Evolutionary conservation across 2,797 vertebrate genomes (phyloP).

Genomic region (Carcharodon carcharias): DNA sequence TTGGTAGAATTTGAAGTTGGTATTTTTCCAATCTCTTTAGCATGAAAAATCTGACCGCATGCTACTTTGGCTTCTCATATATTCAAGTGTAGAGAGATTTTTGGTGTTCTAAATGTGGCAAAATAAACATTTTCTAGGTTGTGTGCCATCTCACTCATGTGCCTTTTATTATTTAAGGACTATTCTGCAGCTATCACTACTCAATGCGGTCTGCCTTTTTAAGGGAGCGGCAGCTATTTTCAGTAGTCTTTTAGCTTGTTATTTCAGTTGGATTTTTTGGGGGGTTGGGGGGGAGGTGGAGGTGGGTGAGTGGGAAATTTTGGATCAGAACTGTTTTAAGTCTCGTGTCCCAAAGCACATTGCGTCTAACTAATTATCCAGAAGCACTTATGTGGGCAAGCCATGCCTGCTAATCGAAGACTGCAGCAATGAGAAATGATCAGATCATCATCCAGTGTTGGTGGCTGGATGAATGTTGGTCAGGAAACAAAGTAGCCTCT

Average conservation of each 20-base stretch:
- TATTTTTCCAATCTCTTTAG: neutral
- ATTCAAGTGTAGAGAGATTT: constrained; percentile 9
- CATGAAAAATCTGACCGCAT: constrained; percentile 26
- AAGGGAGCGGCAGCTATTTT: neutral
- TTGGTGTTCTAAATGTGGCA: constrained; percentile 21
- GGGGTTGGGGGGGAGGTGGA: neutral
- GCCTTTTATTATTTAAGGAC: neutral
- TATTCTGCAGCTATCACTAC: neutral
- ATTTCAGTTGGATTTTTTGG: neutral
- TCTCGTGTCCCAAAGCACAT: too few species aligned
- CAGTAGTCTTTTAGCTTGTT: neutral
- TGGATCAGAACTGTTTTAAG: neutral
- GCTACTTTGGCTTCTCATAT: constrained; percentile 27
- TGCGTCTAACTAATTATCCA: too few species aligned
- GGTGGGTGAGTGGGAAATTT: neutral
- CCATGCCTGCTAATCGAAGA: neutral
- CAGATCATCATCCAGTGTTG: neutral
- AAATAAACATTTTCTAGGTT: constrained; percentile 32
- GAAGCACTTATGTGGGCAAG: neutral
- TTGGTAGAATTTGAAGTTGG: neutral
- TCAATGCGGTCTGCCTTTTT: neutral
- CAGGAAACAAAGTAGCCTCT: neutral
- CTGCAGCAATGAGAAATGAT: neutral
- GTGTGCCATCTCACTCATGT: neutral
- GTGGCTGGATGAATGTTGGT: neutral